These are phyloP conservation scores for Hydrochoerus hydrochaeris DNA, from an alignment of 2,113 vertebrate genomes.

Conservation along the genomic window DNA sequence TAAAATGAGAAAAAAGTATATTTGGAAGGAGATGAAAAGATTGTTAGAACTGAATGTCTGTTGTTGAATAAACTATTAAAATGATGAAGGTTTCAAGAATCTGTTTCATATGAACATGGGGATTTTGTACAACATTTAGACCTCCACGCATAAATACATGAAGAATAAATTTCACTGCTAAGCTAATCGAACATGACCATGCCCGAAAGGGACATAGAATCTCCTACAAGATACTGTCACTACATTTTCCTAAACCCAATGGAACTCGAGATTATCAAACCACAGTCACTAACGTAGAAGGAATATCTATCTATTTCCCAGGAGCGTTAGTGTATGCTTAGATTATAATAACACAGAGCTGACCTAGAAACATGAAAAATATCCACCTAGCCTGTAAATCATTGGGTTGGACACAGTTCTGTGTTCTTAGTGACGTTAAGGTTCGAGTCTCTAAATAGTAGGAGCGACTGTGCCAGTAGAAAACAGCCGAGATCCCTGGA, in stretches of 20 bases:
- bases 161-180: background rate
- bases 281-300: fast-evolving
- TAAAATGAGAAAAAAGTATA: background rate
- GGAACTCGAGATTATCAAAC: background rate
- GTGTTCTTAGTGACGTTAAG: background rate
- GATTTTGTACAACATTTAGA: background rate
- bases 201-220: background rate
- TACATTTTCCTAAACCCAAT: background rate
- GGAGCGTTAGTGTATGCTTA: background rate
- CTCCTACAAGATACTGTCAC: background rate
- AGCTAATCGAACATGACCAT: background rate
- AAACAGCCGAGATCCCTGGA: background rate
- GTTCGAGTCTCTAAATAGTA: background rate
- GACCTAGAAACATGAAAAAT: background rate
- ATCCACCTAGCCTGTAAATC: background rate
- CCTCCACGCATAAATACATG: fast-evolving
- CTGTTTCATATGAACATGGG: background rate
- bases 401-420: background rate
- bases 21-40: background rate
- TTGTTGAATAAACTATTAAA: background rate
- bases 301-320: fast-evolving
- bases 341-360: background rate
- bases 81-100: background rate
- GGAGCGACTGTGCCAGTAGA: fast-evolving
- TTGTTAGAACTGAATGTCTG: background rate